Percentiles rank a stretch among this genome's conserved stretches.
phyloP scores from a whole-genome alignment of 2,113 vertebrate species.

The Pardalotus punctatus region DNA sequence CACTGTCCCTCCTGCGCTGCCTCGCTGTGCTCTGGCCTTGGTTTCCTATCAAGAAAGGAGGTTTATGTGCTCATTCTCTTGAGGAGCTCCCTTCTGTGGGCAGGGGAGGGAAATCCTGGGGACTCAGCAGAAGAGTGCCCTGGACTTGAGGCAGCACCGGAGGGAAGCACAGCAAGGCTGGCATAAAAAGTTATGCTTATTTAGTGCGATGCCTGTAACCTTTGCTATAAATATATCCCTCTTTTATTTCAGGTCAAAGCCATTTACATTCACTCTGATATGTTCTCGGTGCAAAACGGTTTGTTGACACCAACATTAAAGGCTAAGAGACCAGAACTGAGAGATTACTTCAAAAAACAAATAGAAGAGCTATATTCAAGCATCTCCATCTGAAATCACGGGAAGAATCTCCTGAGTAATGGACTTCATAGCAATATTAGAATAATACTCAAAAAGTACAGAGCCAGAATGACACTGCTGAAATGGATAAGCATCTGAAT shows the following conservation, averaged over 20 bases:
- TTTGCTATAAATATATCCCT: conserved; percentile 27
- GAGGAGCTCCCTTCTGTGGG: not conserved
- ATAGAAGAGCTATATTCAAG: conserved; percentile 91
- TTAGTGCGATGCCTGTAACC: not conserved
- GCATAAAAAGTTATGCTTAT: not conserved
- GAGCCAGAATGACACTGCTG: conserved; percentile 50
- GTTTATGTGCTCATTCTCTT: not conserved
- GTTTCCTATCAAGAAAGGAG: not conserved
- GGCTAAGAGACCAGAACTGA: conserved; percentile 92
- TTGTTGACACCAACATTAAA: conserved; percentile 96
- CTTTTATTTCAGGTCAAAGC: conserved; percentile 87
- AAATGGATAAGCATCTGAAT: conserved; percentile 59
- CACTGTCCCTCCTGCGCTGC: not conserved
- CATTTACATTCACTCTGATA: conserved; percentile 90
- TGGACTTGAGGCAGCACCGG: not conserved
- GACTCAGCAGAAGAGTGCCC: not conserved
- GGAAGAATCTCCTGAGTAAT: conserved; percentile 47
- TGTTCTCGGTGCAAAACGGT: conserved; percentile 95
- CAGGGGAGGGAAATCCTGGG: not conserved
- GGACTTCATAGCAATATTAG: conserved; percentile 74
- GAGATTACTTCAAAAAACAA: conserved; percentile 91
- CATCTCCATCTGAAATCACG: conserved; percentile 84
- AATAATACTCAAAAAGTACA: conserved; percentile 53
- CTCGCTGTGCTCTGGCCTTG: not conserved
- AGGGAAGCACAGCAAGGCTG: not conserved